Percentiles rank a stretch among this genome's conserved stretches.
Evolutionary conservation across 2,113 vertebrate genomes (phyloP).

Genomic region (Pollimyrus isidori): DNA sequence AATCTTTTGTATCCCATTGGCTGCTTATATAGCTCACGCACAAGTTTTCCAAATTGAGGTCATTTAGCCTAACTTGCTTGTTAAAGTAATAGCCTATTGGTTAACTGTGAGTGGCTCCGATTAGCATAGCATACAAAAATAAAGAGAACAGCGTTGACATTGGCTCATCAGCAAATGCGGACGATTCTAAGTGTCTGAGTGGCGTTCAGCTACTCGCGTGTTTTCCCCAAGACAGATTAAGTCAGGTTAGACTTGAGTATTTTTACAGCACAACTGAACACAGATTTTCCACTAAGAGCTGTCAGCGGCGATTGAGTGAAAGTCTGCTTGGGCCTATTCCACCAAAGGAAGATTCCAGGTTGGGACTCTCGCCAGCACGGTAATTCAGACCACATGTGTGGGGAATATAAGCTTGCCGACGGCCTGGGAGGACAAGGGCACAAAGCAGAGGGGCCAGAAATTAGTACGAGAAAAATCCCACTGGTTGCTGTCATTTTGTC

Average conservation of each 20-base stretch:
- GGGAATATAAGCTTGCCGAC: conserved; percentile 52
- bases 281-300: conserved; percentile 72
- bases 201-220: conserved; percentile 41
- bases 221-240: conserved; percentile 39
- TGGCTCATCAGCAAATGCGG: background rate
- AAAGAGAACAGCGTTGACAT: background rate
- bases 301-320: conserved; percentile 73
- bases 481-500: background rate
- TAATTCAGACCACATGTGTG: conserved; percentile 77
- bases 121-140: background rate
- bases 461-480: conserved; percentile 27
- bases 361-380: conserved; percentile 50
- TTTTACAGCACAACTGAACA: conserved; percentile 70
- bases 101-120: background rate
- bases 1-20: background rate
- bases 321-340: conserved; percentile 71
- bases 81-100: background rate
- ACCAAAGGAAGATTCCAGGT: conserved; percentile 68
- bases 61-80: background rate
- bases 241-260: conserved; percentile 55
- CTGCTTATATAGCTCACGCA: background rate
- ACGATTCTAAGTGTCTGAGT: conserved; percentile 24
- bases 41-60: background rate
- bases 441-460: conserved; percentile 41
- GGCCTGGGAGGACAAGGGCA: conserved; percentile 43